Conservation (phyloP, 2,113 vertebrate species). For the Hoplias malabaricus region DNA sequence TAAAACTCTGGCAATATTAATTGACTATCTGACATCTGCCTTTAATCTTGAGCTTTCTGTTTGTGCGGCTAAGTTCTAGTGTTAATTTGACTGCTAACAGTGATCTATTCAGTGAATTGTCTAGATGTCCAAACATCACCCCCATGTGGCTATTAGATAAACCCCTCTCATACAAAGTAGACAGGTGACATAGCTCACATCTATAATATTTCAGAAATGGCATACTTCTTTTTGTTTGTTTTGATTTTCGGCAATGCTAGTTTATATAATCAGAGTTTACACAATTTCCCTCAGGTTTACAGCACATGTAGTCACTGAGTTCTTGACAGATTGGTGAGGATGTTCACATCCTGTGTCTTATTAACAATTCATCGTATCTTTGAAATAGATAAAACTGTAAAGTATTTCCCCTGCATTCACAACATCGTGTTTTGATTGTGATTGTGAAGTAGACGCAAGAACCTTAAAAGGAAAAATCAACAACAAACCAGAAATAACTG, state of each 20-base stretch:
- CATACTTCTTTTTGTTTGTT: too few relatives aligned
- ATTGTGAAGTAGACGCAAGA: too few relatives aligned
- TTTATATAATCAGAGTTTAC: too few relatives aligned
- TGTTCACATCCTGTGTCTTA: too few relatives aligned
- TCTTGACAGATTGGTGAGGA: too few relatives aligned
- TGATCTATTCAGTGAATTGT: background rate
- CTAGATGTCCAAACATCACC: background rate
- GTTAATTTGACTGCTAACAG: background rate
- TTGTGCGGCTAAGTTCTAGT: background rate
- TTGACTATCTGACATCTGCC: background rate
- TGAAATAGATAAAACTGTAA: too few relatives aligned
- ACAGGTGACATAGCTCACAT: too few relatives aligned
- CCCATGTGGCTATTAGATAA: background rate
- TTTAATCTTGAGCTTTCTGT: background rate
- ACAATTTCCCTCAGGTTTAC: too few relatives aligned
- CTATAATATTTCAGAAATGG: background rate
- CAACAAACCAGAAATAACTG: slow-evolving; percentile 56
- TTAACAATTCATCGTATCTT: too few relatives aligned
- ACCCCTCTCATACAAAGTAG: background rate
- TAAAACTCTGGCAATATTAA: background rate
- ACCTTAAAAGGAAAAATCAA: slow-evolving; percentile 57
- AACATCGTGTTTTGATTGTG: too few relatives aligned
- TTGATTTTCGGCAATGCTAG: too few relatives aligned
- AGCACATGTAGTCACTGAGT: background rate
- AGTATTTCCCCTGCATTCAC: too few relatives aligned